Base-by-base conservation (phyloP, 2,888 invertebrate species). In the Candidula unifasciata region DNA sequence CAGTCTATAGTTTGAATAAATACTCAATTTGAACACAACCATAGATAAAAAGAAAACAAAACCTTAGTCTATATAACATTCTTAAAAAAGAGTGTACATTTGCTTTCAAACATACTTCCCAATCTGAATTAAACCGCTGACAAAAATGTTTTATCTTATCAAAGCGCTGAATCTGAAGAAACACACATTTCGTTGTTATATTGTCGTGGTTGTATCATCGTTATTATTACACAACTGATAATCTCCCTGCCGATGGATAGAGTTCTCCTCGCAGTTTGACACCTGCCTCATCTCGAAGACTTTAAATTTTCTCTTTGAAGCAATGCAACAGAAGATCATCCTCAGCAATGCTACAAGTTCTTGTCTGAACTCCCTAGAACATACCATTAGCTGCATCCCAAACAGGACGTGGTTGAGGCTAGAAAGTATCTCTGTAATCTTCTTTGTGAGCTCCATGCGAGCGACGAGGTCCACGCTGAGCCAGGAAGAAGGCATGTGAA, bases 151-250 rank as follows among this genome's bases (percentile, higher is more conserved):
- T 13, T 18, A 54, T 54, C 8, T 8, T 54, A 18, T 13, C n/a
- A 60, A 21, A 60, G 2, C 21, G n/a, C 21, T 60, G 13, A 0
- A 21, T 1, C 21, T 2, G 33, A 44, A 21, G 27, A n/a, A 37
- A 54, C 27, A 35, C 35, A 30, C 78, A 33, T 64, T 27, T 18
- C 33, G 60, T 21, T 35, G 64, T 66, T 27, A 64, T 27, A 68
- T 33, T 18, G 68, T 27, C 0, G 66, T 80, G 27, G 30, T 66
- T 3, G 44, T 80, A 44, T 80, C 82, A 16, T 86, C 86, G 24
- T 86, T 78, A 68, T 84, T 87, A 54, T 86, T 88, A 66, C 88
- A 88, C 68, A 83, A 78, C 76, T 88, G 83, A 44, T 88, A 88
- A 74, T 88, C 87, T 24, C 87, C 86, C 54, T 87, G 86, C 18